phyloP scores from a whole-genome alignment of 1,140 invertebrate genomes.

The Tetramorium simillimum region DNA sequence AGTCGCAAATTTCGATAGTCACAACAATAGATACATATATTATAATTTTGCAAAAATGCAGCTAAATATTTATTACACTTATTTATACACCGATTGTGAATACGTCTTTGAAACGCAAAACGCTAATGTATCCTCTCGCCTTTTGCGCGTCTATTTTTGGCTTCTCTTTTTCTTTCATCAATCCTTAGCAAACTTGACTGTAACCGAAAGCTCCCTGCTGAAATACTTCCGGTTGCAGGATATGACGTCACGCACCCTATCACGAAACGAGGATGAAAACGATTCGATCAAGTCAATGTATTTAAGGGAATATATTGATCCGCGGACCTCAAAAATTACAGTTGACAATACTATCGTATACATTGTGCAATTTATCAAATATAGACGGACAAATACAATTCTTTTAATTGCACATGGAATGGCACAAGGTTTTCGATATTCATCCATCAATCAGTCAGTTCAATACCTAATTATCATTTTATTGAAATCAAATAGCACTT shows the following conservation, averaged over 20 bases:
- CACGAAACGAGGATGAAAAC: conserved; percentile 12
- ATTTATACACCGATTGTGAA: too few species aligned
- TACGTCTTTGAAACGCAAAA: neutral
- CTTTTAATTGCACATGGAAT: neutral
- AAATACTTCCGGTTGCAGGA: conserved; percentile 65
- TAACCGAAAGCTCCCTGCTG: conserved; percentile 46
- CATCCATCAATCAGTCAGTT: neutral
- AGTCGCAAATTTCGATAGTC: neutral
- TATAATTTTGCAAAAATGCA: neutral
- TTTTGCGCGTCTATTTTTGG: neutral
- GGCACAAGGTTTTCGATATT: neutral
- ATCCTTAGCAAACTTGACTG: conserved; percentile 33
- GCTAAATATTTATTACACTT: neutral
- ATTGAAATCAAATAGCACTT: neutral
- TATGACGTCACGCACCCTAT: conserved; percentile 54
- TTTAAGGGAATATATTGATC: conserved; percentile 28
- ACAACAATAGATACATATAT: neutral
- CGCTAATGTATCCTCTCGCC: neutral
- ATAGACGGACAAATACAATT: neutral
- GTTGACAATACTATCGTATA: neutral
- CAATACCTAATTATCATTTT: neutral
- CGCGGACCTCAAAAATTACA: neutral
- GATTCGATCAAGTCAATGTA: conserved; percentile 59
- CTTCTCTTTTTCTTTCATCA: conserved; percentile 4
- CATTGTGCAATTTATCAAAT: neutral